These are phyloP conservation scores for Brachirus orientalis DNA, from an alignment of 2,113 vertebrate genomes.

Conservation along the genomic window DNA sequence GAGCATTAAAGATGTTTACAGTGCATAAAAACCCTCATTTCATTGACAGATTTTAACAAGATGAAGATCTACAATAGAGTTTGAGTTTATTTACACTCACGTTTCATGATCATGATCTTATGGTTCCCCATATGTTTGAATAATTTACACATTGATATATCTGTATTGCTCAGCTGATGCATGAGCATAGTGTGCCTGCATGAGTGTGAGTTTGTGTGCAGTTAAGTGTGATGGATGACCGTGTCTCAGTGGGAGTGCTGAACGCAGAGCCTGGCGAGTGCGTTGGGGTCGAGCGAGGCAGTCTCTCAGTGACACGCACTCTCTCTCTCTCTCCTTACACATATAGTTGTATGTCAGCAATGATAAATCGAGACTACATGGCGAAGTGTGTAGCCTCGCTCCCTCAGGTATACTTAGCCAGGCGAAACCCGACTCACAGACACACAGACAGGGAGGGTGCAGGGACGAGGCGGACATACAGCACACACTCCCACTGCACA, in stretches of 20 bases:
- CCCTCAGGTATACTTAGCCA: conserved; percentile 77
- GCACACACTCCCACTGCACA: background rate
- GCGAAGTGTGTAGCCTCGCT: conserved; percentile 23
- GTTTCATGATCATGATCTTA: conserved; percentile 3
- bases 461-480: too few relatives aligned
- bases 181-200: background rate
- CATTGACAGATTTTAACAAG: background rate
- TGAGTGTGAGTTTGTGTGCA: conserved; percentile 30
- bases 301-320: too few relatives aligned
- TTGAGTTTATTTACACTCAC: conserved; percentile 14
- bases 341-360: conserved; percentile 55
- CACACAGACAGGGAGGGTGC: too few relatives aligned
- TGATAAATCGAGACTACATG: conserved; percentile 67
- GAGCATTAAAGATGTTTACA: background rate
- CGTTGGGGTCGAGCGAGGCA: conserved; percentile 32
- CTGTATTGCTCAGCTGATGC: background rate
- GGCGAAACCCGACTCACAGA: conserved; percentile 57
- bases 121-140: conserved; percentile 12
- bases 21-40: background rate
- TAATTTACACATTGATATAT: conserved; percentile 20
- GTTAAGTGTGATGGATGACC: conserved; percentile 61
- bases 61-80: too few relatives aligned
- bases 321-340: conserved; percentile 17
- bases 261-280: conserved; percentile 4
- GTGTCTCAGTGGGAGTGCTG: conserved; percentile 19